Conservation (phyloP, 1,140 invertebrate genomes). For the Brachionus plicatilis region DNA sequence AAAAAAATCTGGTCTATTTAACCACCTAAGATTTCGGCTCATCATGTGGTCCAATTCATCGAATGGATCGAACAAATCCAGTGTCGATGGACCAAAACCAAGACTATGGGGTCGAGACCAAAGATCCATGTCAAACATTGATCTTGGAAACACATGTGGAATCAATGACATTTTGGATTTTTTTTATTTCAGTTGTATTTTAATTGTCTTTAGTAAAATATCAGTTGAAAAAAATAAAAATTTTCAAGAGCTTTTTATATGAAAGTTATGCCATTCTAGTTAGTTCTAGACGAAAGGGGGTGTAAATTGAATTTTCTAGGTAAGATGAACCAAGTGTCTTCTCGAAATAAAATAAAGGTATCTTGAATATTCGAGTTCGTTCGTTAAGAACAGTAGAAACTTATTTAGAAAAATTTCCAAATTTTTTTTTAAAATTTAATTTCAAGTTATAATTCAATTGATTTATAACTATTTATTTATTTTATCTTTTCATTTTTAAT, state of each 20-base stretch:
- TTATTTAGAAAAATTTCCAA: neutral
- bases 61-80: neutral
- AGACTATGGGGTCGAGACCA: neutral
- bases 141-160: neutral
- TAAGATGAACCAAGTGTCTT: neutral
- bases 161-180: neutral
- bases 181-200: neutral
- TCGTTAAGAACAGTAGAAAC: neutral
- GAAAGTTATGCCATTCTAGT: neutral
- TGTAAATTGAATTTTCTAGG: neutral
- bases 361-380: neutral
- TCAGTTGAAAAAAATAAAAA: neutral
- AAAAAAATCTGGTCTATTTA: neutral
- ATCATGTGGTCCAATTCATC: neutral
- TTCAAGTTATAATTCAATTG: no score
- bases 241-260: neutral
- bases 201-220: neutral
- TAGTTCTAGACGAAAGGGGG: neutral
- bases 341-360: neutral
- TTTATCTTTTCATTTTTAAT: no score
- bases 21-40: neutral
- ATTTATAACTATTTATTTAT: no score
- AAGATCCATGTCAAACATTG: slow-evolving; percentile 37
- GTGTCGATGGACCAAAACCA: neutral
- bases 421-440: no score